Conservation (phyloP, 2,888 invertebrate genomes). For the Clusia tigrina region DNA sequence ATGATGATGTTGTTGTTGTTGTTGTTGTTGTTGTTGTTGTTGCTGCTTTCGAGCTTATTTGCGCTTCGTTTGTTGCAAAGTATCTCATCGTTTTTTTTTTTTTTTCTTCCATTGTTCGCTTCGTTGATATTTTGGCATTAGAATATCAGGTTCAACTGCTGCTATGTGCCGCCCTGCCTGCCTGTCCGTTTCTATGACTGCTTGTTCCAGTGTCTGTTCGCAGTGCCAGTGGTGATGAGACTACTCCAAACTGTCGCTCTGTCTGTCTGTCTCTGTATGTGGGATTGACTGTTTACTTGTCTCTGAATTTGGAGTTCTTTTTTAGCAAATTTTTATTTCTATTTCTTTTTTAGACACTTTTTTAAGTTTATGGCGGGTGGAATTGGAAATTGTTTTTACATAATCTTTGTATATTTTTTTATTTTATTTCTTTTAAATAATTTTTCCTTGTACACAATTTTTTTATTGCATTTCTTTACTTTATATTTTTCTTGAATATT, state of each 20-base stretch:
- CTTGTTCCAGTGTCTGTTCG: background rate
- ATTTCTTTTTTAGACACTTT: slow-evolving; percentile 38
- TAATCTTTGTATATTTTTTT: background rate
- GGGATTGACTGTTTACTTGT: slow-evolving; percentile 5
- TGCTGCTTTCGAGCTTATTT: background rate
- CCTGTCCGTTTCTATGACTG: background rate
- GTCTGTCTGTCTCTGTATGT: slow-evolving; percentile 3
- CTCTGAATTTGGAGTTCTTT: slow-evolving; percentile 12
- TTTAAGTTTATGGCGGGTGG: too few species aligned
- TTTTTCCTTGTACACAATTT: slow-evolving; percentile 26
- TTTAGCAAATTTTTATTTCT: slow-evolving; percentile 4
- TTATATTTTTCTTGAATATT: too few species aligned
- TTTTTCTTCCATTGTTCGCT: background rate
- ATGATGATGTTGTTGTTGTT: slow-evolving; percentile 33
- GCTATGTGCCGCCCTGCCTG: background rate
- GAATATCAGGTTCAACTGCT: slow-evolving; percentile 2
- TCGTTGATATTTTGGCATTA: slow-evolving; percentile 1
- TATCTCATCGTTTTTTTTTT: background rate
- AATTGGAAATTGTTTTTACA: background rate
- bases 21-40: background rate
- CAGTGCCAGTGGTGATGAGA: background rate
- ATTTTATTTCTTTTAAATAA: background rate
- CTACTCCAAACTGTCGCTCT: slow-evolving; percentile 5
- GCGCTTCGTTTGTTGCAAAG: slow-evolving; percentile 3
- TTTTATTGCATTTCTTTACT: slow-evolving; percentile 28